These are phyloP conservation scores for Polymixis lichenea DNA, from an alignment of 2,888 invertebrate genomes.

Conservation along the genomic window DNA sequence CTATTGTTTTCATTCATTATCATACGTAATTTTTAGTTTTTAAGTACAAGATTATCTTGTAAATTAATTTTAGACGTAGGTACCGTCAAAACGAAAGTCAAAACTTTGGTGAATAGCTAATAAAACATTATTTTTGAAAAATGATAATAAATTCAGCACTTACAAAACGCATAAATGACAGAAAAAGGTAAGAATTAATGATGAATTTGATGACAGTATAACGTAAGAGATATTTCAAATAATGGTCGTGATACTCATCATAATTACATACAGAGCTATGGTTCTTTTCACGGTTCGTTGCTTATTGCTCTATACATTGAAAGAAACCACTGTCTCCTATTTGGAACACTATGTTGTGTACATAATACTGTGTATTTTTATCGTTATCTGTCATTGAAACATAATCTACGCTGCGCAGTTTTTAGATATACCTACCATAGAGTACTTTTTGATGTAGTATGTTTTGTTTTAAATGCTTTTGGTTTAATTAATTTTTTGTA, in stretches of 20 bases:
- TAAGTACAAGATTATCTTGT: not conserved
- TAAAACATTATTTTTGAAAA: not conserved
- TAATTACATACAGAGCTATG: not conserved
- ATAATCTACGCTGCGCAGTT: not conserved
- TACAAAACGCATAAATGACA: not conserved
- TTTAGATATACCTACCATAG: not conserved
- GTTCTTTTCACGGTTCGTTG: too few species aligned
- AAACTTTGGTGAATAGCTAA: not conserved
- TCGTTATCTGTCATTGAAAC: not conserved
- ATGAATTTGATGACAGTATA: not conserved
- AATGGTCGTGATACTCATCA: not conserved
- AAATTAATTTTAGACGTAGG: not conserved
- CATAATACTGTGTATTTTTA: not conserved
- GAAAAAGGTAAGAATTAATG: not conserved
- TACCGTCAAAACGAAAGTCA: too few species aligned
- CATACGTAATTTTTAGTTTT: not conserved
- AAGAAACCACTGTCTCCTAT: not conserved
- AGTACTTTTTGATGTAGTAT: too few species aligned
- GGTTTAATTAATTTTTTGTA: too few species aligned
- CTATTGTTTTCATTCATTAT: slow-evolving; percentile 21
- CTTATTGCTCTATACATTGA: not conserved
- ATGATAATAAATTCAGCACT: not conserved
- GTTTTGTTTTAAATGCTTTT: too few species aligned
- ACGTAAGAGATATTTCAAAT: not conserved
- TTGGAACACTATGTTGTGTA: not conserved